These are phyloP conservation scores for Alectura lathami DNA, from an alignment of 2,113 vertebrate species.

Conservation along the genomic window DNA sequence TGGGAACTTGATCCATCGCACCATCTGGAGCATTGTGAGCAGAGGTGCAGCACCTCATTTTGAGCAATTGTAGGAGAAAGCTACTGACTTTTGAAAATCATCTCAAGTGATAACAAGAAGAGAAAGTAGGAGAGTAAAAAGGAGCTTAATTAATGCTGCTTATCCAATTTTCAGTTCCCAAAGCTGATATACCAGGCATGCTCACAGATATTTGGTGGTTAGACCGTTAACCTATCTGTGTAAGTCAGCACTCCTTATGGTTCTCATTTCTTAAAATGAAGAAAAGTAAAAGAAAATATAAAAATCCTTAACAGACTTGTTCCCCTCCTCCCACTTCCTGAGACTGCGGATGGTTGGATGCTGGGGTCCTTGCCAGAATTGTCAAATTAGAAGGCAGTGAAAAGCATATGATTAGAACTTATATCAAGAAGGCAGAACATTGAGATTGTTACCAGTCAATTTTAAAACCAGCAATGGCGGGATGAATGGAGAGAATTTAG, in stretches of 20 bases:
- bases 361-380: not conserved
- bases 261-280: constrained; percentile 5
- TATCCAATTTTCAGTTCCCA: constrained; percentile 52
- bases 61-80: not conserved
- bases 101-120: not conserved
- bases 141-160: constrained; percentile 24
- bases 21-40: not conserved
- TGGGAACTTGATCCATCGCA: not conserved
- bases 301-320: not conserved
- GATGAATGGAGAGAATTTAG: not conserved
- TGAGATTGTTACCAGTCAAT: not conserved
- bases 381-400: not conserved
- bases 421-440: not conserved
- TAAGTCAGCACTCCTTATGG: not conserved
- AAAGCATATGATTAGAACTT: constrained; percentile 1
- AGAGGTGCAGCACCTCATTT: not conserved
- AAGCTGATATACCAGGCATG: not conserved
- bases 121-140: constrained; percentile 6
- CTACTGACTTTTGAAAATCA: constrained; percentile 40
- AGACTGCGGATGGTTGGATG: not conserved
- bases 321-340: not conserved
- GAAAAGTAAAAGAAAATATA: not conserved
- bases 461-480: not conserved
- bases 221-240: constrained; percentile 40
- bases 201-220: constrained; percentile 44